Evolutionary conservation across 2,113 vertebrate species (phyloP).

Genomic region (Falco punctatus): DNA sequence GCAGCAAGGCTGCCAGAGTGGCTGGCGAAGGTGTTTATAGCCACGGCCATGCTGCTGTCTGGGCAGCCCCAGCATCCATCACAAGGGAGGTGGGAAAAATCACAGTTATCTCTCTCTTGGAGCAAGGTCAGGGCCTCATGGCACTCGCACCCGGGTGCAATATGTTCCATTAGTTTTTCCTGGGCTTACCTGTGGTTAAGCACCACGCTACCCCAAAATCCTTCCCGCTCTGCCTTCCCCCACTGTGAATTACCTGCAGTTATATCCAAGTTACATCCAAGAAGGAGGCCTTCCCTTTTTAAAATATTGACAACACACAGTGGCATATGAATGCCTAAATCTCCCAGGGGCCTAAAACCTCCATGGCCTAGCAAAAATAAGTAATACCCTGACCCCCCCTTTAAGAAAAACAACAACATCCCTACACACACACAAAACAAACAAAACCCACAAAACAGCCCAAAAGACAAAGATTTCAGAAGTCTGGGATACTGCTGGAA

Average conservation of each 20-base stretch:
- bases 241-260: background rate
- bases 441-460: too few species aligned
- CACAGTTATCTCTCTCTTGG: background rate
- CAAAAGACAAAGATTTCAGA: background rate
- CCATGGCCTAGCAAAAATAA: background rate
- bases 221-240: background rate
- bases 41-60: background rate
- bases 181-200: background rate
- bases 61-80: background rate
- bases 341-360: background rate
- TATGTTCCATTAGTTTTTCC: background rate
- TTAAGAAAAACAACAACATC: background rate
- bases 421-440: background rate
- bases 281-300: background rate
- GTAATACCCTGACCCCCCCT: too few species aligned
- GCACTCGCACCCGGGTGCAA: background rate
- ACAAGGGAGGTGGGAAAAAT: background rate
- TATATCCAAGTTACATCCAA: too few species aligned
- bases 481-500: background rate
- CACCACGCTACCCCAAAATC: background rate
- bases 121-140: background rate
- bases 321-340: background rate
- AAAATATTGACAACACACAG: background rate
- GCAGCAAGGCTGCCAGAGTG: background rate
- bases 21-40: background rate